Evolutionary conservation across 2,888 invertebrate species (phyloP).

Genomic region (Monopis laevigella): DNA sequence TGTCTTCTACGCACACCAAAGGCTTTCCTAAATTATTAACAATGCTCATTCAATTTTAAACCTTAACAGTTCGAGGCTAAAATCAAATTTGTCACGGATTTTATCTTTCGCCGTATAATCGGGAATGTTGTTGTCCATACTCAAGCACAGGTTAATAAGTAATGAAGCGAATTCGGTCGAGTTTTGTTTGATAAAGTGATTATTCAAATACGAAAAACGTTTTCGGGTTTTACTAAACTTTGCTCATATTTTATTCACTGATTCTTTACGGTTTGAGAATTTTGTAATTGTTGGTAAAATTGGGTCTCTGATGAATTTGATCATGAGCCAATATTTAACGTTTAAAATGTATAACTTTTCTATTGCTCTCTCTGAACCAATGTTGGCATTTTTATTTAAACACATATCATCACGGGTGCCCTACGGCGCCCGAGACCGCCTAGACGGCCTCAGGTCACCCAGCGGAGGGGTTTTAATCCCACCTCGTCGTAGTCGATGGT

Average conservation of each 20-base stretch:
- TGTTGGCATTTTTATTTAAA: no score
- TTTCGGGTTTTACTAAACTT: conserved; percentile 60
- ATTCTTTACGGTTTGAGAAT: conserved; percentile 53
- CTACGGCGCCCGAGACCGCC: no score
- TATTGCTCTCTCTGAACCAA: no score
- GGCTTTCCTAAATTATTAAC: neutral
- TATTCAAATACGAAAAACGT: conserved; percentile 66
- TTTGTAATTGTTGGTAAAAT: conserved; percentile 50
- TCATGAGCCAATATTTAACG: conserved; percentile 9
- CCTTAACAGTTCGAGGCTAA: neutral
- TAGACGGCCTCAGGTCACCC: no score
- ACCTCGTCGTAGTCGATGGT: no score
- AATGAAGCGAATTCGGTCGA: conserved; percentile 56
- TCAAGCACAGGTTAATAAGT: conserved; percentile 58
- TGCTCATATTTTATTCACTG: conserved; percentile 64
- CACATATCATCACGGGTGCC: no score
- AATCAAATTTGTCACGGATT: neutral
- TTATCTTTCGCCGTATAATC: conserved; percentile 9
- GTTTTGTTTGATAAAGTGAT: conserved; percentile 66
- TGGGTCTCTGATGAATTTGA: conserved; percentile 23
- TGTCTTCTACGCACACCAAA: conserved; percentile 2
- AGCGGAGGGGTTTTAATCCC: no score
- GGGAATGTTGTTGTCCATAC: conserved; percentile 29
- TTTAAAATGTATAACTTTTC: conserved; percentile 7
- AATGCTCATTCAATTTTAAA: conserved; percentile 3